phyloP scores from a whole-genome alignment of 2,888 invertebrate species.

The Rhaphigaster nebulosa region DNA sequence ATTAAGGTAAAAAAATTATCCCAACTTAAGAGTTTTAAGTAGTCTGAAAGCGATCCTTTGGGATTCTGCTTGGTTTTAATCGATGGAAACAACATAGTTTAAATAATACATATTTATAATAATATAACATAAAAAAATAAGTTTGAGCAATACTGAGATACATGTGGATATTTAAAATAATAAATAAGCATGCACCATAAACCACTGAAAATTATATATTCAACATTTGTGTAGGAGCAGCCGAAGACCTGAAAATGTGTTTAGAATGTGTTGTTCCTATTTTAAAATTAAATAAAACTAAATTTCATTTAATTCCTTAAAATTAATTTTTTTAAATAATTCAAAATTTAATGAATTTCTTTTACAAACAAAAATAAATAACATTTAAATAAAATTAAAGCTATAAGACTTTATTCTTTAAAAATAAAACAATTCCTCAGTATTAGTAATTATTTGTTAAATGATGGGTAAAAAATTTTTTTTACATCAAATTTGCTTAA shows the following conservation, averaged over 20 bases:
- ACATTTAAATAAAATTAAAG: not conserved
- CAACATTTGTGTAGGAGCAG: not conserved
- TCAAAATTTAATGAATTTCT: not conserved
- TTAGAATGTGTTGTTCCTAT: not conserved
- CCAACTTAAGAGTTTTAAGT: not conserved
- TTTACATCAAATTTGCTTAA: not conserved
- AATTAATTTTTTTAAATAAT: not conserved
- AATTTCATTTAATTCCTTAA: not conserved
- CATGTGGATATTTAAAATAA: not conserved
- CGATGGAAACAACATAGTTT: too few relatives aligned
- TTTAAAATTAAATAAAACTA: not conserved
- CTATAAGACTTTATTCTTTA: not conserved
- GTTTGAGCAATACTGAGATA: constrained; percentile 41
- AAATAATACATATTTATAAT: not conserved
- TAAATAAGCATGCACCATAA: not conserved
- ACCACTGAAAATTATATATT: not conserved
- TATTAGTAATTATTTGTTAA: not conserved
- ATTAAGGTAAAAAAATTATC: not conserved
- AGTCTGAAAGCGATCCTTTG: not conserved
- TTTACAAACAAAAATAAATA: not conserved
- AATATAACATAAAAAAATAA: not conserved
- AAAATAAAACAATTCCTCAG: not conserved
- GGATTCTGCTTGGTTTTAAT: too few relatives aligned
- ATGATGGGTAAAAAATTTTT: not conserved
- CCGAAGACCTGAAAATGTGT: constrained; percentile 10